Evolutionary conservation across 1,140 invertebrate species (phyloP).

Genomic region (Propsilocerus akamusi): DNA sequence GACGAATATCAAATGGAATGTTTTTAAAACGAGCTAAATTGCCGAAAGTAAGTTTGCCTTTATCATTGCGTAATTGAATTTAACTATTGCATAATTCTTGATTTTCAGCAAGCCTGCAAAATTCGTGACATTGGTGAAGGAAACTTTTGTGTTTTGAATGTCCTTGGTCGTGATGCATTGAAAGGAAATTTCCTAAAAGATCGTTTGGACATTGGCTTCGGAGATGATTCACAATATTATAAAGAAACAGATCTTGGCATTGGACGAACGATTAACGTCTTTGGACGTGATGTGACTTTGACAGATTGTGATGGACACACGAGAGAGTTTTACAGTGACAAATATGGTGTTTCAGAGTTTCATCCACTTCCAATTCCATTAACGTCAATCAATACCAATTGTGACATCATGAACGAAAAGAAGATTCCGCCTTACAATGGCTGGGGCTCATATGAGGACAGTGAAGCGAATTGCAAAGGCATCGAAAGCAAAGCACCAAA

Average conservation of each 20-base stretch:
- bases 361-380: conserved; percentile 29
- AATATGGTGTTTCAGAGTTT: conserved; percentile 35
- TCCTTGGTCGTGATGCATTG: conserved; percentile 35
- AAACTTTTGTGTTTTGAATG: conserved; percentile 47
- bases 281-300: conserved; percentile 58
- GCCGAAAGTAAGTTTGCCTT: conserved; percentile 39
- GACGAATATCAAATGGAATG: conserved; percentile 44
- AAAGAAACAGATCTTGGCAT: conserved; percentile 50
- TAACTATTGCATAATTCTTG: background rate
- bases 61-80: conserved; percentile 4
- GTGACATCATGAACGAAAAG: conserved; percentile 21
- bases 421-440: conserved; percentile 74
- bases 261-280: conserved; percentile 59
- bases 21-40: conserved; percentile 57
- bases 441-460: conserved; percentile 72
- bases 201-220: conserved; percentile 28
- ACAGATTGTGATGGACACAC: conserved; percentile 77
- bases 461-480: conserved; percentile 60
- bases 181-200: conserved; percentile 41
- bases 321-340: conserved; percentile 63
- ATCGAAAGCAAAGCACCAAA: conserved; percentile 57
- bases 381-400: conserved; percentile 13
- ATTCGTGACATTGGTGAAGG: conserved; percentile 37
- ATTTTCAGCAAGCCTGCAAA: conserved; percentile 15
- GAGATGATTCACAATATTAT: conserved; percentile 35